Base-by-base conservation (phyloP, 1,140 invertebrate species). In the Helicoverpa zea region DNA sequence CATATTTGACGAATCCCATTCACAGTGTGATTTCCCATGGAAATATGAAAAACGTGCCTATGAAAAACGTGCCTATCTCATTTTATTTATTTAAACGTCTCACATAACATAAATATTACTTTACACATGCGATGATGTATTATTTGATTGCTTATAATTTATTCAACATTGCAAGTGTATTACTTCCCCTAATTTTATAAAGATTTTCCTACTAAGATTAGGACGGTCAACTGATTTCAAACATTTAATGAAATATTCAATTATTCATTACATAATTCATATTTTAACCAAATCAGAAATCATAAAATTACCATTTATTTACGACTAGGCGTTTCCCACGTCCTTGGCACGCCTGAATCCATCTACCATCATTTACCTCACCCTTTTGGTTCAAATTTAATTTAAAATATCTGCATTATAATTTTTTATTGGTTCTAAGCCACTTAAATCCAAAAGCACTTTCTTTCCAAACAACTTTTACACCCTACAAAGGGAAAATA, bases 121-220 rank as follows among this genome's bases (percentile, higher is more conserved):
- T 23, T 11, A 14, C 35, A 64, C 61, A 64, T 30, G 63, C 63
- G 10, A 64, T 0, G 30, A n/a, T 0, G 35, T 16, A 64, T n/a
- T 47, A 14, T n/a, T 63, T 30, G 13, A 13, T 74, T 43, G 35
- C 35, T 70, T 23, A 5, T 76, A 76, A 76, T 76, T n/a, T 63
- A 76, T 76, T 63, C 73, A 76, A 23, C 73, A 43, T 76, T 76
- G 73, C 47, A 73, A 51, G 29, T 51, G 51, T 29, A 76, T 63
- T 63, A 76, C 73, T 76, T 76, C 73, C 73, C 73, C 58, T 51
- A 76, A 76, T 43, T 76, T 63, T 51, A 52, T 12, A 52, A 76
- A 76, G 73, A 76, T 76, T 76, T 76, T 76, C 73, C 73, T 63
- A 47, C 35, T 14, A 23, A 76, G 73, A 76, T 76, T 76, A 76